Evolutionary conservation across 2,888 invertebrate species (phyloP), one percentile per base, ranked within the genome.

Genomic region (Halictus ligatus): DNA sequence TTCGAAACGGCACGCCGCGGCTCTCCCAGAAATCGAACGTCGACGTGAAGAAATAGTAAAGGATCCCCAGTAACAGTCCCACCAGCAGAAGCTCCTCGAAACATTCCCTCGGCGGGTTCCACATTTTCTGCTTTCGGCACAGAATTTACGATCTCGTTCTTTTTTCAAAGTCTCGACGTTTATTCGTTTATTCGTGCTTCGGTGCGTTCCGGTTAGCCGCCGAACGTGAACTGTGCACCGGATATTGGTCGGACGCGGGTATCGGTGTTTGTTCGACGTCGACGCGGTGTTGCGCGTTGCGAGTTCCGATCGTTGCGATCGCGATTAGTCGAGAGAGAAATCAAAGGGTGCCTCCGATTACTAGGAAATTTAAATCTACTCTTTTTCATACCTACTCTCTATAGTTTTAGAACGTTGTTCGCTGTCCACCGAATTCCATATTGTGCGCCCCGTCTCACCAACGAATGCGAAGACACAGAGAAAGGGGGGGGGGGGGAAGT

Each of bases 11-110:
- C 1, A 95, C 94, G 0, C 93, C 93, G 3, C 88, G 93, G 6
- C 88, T 90, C 50, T 89, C 85, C 95, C 95, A 95, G 74, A 92
- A 95, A 81, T 93, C 90, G 71, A 93, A 95, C 0, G 94, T 94
- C 15, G 93, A 87, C 0, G 93, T 94, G 48, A 95, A 91, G 85
- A 92, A 95, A 48, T 86, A 88, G 84, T 94, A 94, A 1, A 94
- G 13, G 6, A 85, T 67, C 7, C 80, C 88, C 0, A 92, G 18
- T 1, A 93, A 8, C 0, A 94, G 46, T 18, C 87, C 83, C 21
- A 88, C 46, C 13, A 94, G 67, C 0, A 93, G 79, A 54, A 91
- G 81, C 21, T 86, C 88, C 40, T 90, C 82, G 7, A 84, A 40
- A 0, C 88, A 78, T 43, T 87, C 84, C 25, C 78, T 84, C n/a